phyloP scores from a whole-genome alignment of 2,113 vertebrate genomes.

The Nasalis larvatus region DNA sequence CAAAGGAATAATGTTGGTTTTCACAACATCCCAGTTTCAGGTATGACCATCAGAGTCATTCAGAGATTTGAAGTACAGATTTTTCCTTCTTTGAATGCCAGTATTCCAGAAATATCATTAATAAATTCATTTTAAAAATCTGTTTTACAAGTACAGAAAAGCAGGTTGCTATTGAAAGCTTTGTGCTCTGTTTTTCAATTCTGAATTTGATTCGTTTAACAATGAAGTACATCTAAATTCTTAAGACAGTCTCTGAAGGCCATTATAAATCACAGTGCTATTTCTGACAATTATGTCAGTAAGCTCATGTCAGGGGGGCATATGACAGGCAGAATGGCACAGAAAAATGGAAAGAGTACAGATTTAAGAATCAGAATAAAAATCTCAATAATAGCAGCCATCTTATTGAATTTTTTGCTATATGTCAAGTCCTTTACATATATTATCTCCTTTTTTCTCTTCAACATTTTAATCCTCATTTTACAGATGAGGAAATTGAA shows the following conservation, averaged over 20 bases:
- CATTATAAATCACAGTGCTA: background rate
- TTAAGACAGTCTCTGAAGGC: background rate
- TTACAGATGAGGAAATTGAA: background rate
- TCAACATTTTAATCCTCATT: background rate
- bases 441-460: background rate
- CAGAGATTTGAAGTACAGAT: background rate
- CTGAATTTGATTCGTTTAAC: slow-evolving; percentile 18
- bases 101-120: background rate
- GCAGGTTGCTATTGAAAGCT: background rate
- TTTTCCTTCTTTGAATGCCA: slow-evolving; percentile 2
- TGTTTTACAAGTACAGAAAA: background rate
- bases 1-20: slow-evolving; percentile 22
- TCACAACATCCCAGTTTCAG: background rate
- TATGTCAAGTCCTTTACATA: background rate
- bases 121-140: background rate
- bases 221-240: background rate
- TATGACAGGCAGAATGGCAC: background rate
- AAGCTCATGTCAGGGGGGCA: background rate
- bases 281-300: background rate
- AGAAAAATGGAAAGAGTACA: background rate
- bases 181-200: background rate
- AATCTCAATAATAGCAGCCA: background rate
- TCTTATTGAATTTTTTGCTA: background rate
- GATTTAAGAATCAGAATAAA: background rate
- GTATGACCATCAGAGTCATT: background rate